Evolutionary conservation across 2,113 vertebrate species (phyloP).

Genomic region (Turnix velox): DNA sequence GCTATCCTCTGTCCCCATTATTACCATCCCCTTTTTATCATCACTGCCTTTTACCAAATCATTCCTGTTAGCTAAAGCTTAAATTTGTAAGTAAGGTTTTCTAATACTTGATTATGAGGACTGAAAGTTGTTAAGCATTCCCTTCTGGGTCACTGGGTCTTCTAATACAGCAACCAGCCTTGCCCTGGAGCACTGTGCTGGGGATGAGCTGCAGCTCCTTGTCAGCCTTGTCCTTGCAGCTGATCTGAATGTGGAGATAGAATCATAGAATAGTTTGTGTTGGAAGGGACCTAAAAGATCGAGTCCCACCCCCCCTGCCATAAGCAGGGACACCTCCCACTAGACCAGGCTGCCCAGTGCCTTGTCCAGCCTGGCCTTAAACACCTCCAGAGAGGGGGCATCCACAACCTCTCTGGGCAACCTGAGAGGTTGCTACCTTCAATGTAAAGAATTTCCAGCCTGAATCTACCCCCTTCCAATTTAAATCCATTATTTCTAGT

Average conservation of each 20-base stretch:
- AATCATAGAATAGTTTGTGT: too few relatives aligned
- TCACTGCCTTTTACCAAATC: neutral
- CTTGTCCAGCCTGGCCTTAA: too few relatives aligned
- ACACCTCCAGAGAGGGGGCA: too few relatives aligned
- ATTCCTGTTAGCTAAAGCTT: neutral
- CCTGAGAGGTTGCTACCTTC: too few relatives aligned
- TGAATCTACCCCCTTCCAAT: too few relatives aligned
- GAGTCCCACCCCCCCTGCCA: too few relatives aligned
- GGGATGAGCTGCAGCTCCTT: neutral
- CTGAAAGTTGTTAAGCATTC: neutral
- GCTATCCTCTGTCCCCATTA: neutral
- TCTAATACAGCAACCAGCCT: neutral
- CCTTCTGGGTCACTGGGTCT: neutral
- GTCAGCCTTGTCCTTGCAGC: neutral
- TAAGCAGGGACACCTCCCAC: too few relatives aligned
- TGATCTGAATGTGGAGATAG: fast-evolving
- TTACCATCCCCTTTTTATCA: neutral
- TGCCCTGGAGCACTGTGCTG: neutral
- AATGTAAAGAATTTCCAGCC: too few relatives aligned
- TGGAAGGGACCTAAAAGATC: too few relatives aligned
- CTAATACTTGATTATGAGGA: neutral
- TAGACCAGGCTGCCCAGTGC: too few relatives aligned
- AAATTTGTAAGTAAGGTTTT: neutral
- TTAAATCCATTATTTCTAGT: too few relatives aligned
- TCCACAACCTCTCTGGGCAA: too few relatives aligned